Conservation (phyloP, 1,140 invertebrate species). For the Trichogramma pretiosum region DNA sequence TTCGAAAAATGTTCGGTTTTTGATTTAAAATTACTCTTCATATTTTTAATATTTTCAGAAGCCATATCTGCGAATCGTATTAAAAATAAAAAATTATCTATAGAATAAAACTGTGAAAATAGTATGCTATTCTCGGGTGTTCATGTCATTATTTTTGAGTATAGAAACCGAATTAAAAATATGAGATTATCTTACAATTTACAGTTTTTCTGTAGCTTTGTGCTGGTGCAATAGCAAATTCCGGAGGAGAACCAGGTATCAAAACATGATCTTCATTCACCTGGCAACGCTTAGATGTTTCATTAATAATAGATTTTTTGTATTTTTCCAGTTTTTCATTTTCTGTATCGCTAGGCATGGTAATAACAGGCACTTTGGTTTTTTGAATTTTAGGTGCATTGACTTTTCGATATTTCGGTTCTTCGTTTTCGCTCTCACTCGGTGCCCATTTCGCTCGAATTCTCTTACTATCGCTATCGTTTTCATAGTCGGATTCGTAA, state of each 20-base stretch:
- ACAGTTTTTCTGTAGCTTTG: constrained; percentile 39
- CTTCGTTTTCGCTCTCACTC: constrained; percentile 48
- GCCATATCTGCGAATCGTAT: constrained; percentile 47
- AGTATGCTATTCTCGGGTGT: neutral
- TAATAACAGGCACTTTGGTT: constrained; percentile 31
- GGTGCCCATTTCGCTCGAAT: constrained; percentile 57
- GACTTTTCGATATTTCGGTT: constrained; percentile 53
- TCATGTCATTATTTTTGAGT: neutral
- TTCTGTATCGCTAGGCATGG: constrained; percentile 33
- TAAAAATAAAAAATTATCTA: constrained; percentile 14
- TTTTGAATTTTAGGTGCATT: constrained; percentile 41
- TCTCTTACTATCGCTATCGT: constrained; percentile 52
- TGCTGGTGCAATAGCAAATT: constrained; percentile 49
- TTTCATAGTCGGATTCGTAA: constrained; percentile 63
- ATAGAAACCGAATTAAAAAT: neutral
- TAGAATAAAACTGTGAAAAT: neutral
- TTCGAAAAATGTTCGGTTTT: constrained; percentile 62
- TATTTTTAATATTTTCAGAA: constrained; percentile 54
- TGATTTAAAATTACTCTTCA: constrained; percentile 60
- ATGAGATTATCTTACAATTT: constrained; percentile 35
- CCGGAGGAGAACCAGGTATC: constrained; percentile 51
- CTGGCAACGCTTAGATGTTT: constrained; percentile 37
- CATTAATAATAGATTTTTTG: constrained; percentile 28
- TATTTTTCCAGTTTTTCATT: constrained; percentile 39
- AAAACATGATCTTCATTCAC: constrained; percentile 29